A percentile compares a stretch with the other conserved stretches of the same genome.
These are phyloP conservation scores for Jordanella pulchra DNA, from an alignment of 2,797 vertebrate genomes.

Conservation along the genomic window DNA sequence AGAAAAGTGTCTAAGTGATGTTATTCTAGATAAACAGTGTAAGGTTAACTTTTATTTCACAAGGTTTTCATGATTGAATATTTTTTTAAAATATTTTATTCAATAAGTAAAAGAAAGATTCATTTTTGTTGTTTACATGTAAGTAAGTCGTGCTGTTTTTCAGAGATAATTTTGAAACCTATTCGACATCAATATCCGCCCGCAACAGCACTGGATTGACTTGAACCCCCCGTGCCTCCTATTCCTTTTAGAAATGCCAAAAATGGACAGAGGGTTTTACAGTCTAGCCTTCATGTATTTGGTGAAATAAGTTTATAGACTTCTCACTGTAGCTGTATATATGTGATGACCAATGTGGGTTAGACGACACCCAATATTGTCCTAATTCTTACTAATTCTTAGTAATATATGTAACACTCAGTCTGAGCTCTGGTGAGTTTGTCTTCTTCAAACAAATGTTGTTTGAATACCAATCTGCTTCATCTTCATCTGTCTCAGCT, in stretches of 20 bases:
- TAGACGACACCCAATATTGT: conserved; percentile 27
- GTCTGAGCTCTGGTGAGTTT: conserved; percentile 3
- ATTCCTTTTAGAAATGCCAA: background rate
- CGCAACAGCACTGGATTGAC: background rate
- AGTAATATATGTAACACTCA: conserved; percentile 2
- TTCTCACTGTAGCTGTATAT: conserved; percentile 20
- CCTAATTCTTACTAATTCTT: background rate
- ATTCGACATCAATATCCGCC: background rate
- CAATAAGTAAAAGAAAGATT: background rate
- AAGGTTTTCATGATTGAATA: background rate
- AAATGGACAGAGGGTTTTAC: background rate
- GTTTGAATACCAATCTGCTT: conserved; percentile 21
- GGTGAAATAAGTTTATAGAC: background rate
- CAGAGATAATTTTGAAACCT: background rate
- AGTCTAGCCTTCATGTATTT: background rate
- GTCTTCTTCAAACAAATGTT: conserved; percentile 27
- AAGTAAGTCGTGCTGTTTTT: background rate
- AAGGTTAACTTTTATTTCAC: background rate
- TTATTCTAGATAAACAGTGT: background rate
- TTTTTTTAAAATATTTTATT: background rate
- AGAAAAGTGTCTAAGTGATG: background rate
- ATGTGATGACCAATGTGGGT: conserved; percentile 47
- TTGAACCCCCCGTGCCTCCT: background rate
- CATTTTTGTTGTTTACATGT: background rate
- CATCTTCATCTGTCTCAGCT: conserved; percentile 20